A percentile compares a stretch with the other conserved stretches of the same genome.
Conservation (phyloP, 2,888 invertebrate species). For the Hirtodrosophila histrioides region DNA sequence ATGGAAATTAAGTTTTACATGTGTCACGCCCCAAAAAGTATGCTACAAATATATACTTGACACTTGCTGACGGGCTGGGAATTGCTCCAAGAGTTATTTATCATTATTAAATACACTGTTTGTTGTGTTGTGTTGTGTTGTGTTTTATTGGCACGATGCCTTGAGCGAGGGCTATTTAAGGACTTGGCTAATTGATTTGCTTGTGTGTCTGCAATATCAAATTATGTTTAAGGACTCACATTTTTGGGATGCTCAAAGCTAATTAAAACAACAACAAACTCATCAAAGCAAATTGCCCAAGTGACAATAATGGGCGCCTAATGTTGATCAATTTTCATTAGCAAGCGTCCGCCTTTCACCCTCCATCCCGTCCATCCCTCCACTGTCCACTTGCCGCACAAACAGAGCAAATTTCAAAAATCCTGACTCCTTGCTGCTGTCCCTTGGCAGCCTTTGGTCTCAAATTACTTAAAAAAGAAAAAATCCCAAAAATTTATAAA, state of each 20-base stretch:
- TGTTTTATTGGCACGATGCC: conserved; percentile 9
- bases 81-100: conserved; percentile 2
- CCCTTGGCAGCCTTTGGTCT: conserved; percentile 14
- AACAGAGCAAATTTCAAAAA: conserved; percentile 41
- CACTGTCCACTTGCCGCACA: background rate
- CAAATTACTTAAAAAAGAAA: conserved; percentile 26
- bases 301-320: conserved; percentile 45
- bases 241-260: conserved; percentile 39
- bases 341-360: background rate
- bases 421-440: conserved; percentile 36
- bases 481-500: conserved; percentile 17
- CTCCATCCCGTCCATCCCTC: no score
- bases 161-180: conserved; percentile 21
- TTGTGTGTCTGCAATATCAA: conserved; percentile 23
- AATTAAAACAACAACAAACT: conserved; percentile 51
- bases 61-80: conserved; percentile 12
- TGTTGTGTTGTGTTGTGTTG: conserved; percentile 3
- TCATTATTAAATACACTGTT: conserved; percentile 13
- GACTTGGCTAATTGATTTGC: conserved; percentile 13
- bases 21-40: conserved; percentile 38
- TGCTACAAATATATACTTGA: conserved; percentile 23
- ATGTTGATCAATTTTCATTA: conserved; percentile 73
- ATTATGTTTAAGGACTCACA: conserved; percentile 45
- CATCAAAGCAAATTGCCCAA: conserved; percentile 59
- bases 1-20: conserved; percentile 45